Conservation (phyloP, 1,140 invertebrate species). For the Drosophila bocki region DNA sequence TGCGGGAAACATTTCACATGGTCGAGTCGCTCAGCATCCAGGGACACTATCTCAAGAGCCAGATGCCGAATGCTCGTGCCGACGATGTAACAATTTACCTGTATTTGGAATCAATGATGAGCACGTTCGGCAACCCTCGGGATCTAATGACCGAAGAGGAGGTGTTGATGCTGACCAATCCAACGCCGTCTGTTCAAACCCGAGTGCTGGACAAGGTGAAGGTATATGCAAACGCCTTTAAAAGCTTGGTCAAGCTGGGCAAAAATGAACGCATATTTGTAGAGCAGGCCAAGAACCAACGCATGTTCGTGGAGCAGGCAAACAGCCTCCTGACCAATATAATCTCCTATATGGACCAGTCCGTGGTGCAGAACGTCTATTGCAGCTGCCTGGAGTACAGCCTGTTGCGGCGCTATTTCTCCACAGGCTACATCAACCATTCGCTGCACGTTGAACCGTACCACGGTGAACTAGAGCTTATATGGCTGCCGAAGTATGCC, state of each 20-base stretch:
- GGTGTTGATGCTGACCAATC: constrained; percentile 62
- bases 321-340: constrained; percentile 53
- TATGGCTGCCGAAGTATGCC: constrained; percentile 54
- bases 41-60: constrained; percentile 61
- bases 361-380: constrained; percentile 55
- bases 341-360: constrained; percentile 51
- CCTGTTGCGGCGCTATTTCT: constrained; percentile 62
- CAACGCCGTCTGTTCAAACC: constrained; percentile 35
- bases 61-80: constrained; percentile 29
- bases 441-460: constrained; percentile 8
- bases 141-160: constrained; percentile 55
- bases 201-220: constrained; percentile 62
- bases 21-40: constrained; percentile 54
- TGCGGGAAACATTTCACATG: constrained; percentile 35
- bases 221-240: constrained; percentile 62
- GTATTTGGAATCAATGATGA: constrained; percentile 67
- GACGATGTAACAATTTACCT: constrained; percentile 56
- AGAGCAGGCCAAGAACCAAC: constrained; percentile 62
- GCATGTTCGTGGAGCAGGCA: constrained; percentile 59
- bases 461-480: constrained; percentile 26
- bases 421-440: constrained; percentile 45
- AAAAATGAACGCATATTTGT: constrained; percentile 60
- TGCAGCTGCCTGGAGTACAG: constrained; percentile 68
- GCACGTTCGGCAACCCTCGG: constrained; percentile 44
- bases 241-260: constrained; percentile 50